Conservation (phyloP, 2,113 vertebrate genomes). For the Embiotoca jacksoni region DNA sequence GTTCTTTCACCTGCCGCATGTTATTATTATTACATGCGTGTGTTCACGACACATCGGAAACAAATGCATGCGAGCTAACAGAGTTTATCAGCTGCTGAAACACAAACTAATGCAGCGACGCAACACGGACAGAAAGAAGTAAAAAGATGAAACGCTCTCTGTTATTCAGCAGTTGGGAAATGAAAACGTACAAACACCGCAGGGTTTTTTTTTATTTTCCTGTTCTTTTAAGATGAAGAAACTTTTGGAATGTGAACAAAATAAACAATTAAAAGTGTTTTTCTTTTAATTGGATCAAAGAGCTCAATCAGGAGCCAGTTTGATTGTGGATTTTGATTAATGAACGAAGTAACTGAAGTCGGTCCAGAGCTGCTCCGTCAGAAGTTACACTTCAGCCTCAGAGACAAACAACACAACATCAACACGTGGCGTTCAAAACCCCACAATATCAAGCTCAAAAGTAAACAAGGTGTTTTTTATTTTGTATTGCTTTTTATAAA, state of each 20-base stretch:
- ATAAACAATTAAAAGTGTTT: no score
- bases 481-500: no score
- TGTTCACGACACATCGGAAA: background rate
- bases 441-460: background rate
- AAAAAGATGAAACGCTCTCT: background rate
- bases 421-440: background rate
- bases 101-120: background rate
- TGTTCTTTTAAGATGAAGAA: no score
- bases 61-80: background rate
- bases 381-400: background rate
- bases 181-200: background rate
- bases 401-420: background rate
- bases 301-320: no score
- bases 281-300: no score
- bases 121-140: background rate
- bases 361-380: background rate
- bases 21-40: no score
- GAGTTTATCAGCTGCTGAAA: background rate
- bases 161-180: rapidly evolving
- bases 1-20: background rate
- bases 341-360: background rate
- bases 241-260: no score
- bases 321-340: background rate
- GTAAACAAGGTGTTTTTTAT: no score
- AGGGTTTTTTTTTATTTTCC: no score